Evolutionary conservation across 1,140 invertebrate genomes (phyloP), one percentile per base, ranked within the genome.

Genomic region (Arctopsyche grandis): DNA sequence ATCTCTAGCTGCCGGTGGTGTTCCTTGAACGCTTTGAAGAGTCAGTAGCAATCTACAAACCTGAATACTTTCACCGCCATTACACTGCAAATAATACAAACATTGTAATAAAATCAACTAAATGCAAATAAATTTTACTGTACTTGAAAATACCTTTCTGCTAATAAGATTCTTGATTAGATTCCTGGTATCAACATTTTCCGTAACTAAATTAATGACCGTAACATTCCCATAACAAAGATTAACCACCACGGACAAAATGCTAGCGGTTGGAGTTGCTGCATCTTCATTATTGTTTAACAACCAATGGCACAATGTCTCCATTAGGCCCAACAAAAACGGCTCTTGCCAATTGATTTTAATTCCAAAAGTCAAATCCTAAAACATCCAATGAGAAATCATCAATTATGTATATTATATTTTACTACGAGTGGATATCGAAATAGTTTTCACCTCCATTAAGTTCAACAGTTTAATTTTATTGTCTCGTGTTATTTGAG

Each of bases 291-390:
- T 89, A 0, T 88, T 88, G 21, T 89, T 86, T n/a, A 84, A 86
- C 75, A 93, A 89, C 90, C 90, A 93, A 29, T 90, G 88, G 0
- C 90, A 90, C 19, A 93, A 83, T 14, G 88, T 90, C 14, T 89
- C 88, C 84, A 94, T 91, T 46, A 93, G 85, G 79, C 89, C 87
- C 0, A 89, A 84, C 43, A 93, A 86, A 83, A 93, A 91, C 0
- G 91, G 90, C 81, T 93, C 92, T 84, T 93, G 91, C 91, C 92
- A 93, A 1, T 89, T 90, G 52, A 93, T 92, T 86, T 91, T 92
- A 9, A 93, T 91, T 1, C 92, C 92, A 83, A 92, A 92, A 14
- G 92, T 92, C 77, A 94, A 87, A 81, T 93, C 91, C 89, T 93
- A 86, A 38, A 81, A 81, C 9, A 38, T 38, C 3, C 1, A 38